A percentile compares a stretch with the other conserved stretches of the same genome.
Conservation (phyloP, 92 coral and sea anemone species). For the Phenganax subtilis region DNA sequence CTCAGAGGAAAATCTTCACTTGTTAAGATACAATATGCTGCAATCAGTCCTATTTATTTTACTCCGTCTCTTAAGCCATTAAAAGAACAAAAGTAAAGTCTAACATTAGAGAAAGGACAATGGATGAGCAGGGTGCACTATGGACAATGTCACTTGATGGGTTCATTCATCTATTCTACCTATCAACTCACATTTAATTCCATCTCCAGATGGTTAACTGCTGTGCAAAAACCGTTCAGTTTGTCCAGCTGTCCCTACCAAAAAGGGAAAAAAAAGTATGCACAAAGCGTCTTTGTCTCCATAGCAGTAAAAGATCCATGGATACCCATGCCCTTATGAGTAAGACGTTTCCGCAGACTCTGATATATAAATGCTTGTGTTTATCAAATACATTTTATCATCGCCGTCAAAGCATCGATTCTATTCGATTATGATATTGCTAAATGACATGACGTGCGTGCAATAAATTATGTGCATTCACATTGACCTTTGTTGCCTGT, state of each 20-base stretch:
- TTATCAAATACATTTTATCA: not conserved
- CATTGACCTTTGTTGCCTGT: not conserved
- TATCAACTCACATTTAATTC: constrained; percentile 80
- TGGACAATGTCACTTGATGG: no score
- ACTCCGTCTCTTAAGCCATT: no score
- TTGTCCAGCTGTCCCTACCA: constrained; percentile 80
- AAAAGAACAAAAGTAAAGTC: no score
- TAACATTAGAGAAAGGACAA: no score
- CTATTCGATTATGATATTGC: not conserved
- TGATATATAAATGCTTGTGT: not conserved
- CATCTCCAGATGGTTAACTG: constrained; percentile 85
- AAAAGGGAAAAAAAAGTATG: constrained; percentile 18
- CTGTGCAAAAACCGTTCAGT: constrained; percentile 84
- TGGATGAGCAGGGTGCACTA: no score
- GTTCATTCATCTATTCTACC: no score
- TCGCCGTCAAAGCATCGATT: not conserved
- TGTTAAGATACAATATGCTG: no score
- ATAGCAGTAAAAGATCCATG: not conserved
- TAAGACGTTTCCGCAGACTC: not conserved
- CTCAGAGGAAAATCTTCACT: no score
- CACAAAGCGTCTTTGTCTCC: not conserved
- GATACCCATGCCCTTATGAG: no score
- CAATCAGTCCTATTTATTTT: no score
- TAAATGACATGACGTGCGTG: not conserved
- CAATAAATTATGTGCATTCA: not conserved